Conservation (phyloP, 2,113 vertebrate species). For the Perognathus longimembris region DNA sequence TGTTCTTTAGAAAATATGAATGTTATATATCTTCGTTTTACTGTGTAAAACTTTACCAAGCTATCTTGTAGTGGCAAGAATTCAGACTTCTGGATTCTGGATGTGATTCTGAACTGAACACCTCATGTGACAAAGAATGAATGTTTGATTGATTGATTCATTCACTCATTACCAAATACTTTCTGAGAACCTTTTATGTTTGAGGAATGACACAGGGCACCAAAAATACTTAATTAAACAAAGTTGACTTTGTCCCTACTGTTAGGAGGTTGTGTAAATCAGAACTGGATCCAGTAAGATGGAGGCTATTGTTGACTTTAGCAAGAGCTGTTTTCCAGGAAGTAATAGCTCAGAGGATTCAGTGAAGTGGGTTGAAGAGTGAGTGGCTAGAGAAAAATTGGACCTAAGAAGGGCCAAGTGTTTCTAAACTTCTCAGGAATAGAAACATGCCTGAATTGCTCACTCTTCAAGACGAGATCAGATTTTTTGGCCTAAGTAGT, state of each 20-base stretch:
- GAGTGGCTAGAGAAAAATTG: not conserved
- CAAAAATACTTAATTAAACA: not conserved
- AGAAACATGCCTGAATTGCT: not conserved
- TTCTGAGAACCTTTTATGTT: not conserved
- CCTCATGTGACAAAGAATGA: not conserved
- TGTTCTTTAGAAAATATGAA: constrained; percentile 9
- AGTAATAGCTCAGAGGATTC: not conserved
- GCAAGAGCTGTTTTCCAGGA: not conserved
- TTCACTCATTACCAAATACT: not conserved
- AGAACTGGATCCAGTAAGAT: not conserved
- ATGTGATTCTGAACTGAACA: not conserved
- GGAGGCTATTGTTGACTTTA: not conserved
- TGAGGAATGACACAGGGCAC: not conserved
- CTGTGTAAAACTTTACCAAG: not conserved
- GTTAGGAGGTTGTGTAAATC: not conserved
- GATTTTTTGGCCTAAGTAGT: not conserved
- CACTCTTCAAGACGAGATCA: not conserved
- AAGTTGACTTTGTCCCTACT: not conserved
- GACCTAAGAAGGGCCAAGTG: not conserved
- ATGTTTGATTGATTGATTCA: not conserved
- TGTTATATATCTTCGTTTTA: not conserved
- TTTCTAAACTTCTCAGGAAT: not conserved
- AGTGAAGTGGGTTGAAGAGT: not conserved
- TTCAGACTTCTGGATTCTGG: not conserved
- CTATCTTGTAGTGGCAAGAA: not conserved